These are phyloP conservation scores for Cryptus armator DNA, from an alignment of 2,888 invertebrate species.

Conservation along the genomic window DNA sequence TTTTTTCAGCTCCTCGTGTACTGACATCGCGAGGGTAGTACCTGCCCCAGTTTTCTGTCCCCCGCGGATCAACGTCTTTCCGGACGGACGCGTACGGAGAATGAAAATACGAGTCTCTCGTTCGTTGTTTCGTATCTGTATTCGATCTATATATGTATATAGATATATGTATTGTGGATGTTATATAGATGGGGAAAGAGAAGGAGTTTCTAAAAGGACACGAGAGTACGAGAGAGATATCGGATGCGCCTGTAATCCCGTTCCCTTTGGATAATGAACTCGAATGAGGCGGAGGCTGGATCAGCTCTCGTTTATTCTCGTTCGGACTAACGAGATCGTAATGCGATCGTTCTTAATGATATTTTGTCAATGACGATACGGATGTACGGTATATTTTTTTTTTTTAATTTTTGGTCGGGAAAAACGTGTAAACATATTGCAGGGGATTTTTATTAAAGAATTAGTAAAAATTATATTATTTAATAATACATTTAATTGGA, in stretches of 20 bases:
- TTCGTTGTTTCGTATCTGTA: slow-evolving; percentile 35
- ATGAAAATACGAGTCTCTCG: slow-evolving; percentile 73
- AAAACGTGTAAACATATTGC: no score
- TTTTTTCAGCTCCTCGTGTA: slow-evolving; percentile 66
- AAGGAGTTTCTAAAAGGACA: slow-evolving; percentile 45
- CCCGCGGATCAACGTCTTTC: slow-evolving; percentile 78
- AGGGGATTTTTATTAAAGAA: neutral
- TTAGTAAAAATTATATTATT: neutral
- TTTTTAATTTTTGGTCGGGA: neutral
- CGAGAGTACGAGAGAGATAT: slow-evolving; percentile 52
- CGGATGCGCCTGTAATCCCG: slow-evolving; percentile 65
- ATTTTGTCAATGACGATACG: slow-evolving; percentile 69
- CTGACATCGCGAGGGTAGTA: slow-evolving; percentile 62
- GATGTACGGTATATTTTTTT: slow-evolving; percentile 28
- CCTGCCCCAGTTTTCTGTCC: slow-evolving; percentile 72
- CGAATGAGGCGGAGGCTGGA: slow-evolving; percentile 64
- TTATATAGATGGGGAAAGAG: slow-evolving; percentile 34
- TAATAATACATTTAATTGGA: neutral
- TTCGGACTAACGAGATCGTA: slow-evolving; percentile 77
- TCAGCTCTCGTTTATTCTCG: slow-evolving; percentile 33
- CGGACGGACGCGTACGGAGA: slow-evolving; percentile 81
- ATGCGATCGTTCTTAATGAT: slow-evolving; percentile 70
- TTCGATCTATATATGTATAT: neutral
- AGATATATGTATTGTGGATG: neutral
- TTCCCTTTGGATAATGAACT: slow-evolving; percentile 72